These are phyloP conservation scores for Pachypanchax playfairii DNA, from an alignment of 2,113 vertebrate genomes.

Conservation along the genomic window DNA sequence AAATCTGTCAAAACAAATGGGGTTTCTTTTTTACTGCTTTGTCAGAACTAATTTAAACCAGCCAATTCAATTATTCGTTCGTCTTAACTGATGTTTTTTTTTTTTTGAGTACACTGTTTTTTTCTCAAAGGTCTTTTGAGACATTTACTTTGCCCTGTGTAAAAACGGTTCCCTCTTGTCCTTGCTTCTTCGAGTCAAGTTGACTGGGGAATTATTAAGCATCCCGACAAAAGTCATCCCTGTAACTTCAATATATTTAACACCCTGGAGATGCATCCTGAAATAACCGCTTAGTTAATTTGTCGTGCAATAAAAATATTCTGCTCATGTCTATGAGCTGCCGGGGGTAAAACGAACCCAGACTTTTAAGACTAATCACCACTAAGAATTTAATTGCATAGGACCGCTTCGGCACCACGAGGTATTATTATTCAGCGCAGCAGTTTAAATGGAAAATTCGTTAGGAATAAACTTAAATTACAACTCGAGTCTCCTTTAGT, in stretches of 20 bases:
- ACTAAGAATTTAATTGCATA: conserved; percentile 23
- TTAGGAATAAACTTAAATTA: conserved; percentile 14
- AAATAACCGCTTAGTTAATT: conserved; percentile 58
- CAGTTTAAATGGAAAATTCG: conserved; percentile 3
- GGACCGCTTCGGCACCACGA: conserved; percentile 19
- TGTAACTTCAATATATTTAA: conserved; percentile 62
- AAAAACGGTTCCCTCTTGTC: conserved; percentile 37
- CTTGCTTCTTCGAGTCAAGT: conserved; percentile 21
- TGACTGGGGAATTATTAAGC: neutral
- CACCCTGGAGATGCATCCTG: conserved; percentile 54
- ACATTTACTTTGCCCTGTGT: conserved; percentile 37
- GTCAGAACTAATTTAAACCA: conserved; percentile 13
- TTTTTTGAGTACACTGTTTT: conserved; percentile 19
- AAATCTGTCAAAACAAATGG: conserved; percentile 8
- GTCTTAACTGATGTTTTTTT: conserved; percentile 65
- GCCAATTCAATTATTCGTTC: conserved; percentile 62
- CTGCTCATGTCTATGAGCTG: conserved; percentile 7
- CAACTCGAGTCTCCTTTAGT: conserved; percentile 1
- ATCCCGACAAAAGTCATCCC: conserved; percentile 57
- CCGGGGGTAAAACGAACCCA: conserved; percentile 15
- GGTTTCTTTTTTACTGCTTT: conserved; percentile 16
- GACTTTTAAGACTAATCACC: conserved; percentile 28
- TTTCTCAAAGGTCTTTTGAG: conserved; percentile 57
- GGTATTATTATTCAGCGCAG: conserved; percentile 13
- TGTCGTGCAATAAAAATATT: conserved; percentile 51